These are phyloP conservation scores for Papilio aristodemus DNA, from an alignment of 1,140 invertebrate genomes.

Conservation along the genomic window DNA sequence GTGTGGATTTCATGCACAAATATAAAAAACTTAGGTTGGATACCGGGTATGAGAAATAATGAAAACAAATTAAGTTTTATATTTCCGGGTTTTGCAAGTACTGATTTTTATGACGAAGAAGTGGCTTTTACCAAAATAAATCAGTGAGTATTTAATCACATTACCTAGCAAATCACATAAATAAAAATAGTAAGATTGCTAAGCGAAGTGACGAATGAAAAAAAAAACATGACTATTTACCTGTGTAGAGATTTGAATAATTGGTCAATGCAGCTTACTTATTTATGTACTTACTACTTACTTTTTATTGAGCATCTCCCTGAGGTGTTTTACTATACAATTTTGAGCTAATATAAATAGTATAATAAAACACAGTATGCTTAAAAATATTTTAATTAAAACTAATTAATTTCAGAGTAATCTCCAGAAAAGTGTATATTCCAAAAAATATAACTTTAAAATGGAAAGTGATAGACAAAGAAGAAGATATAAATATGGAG, in stretches of 20 bases:
- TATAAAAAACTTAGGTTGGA: slow-evolving; percentile 56
- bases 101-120: slow-evolving; percentile 56
- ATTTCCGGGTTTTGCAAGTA: slow-evolving; percentile 65
- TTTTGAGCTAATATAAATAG: too few relatives aligned
- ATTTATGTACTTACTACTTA: too few relatives aligned
- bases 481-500: slow-evolving; percentile 36
- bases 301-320: too few relatives aligned
- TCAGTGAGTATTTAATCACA: slow-evolving; percentile 56
- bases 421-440: slow-evolving; percentile 57
- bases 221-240: too few relatives aligned
- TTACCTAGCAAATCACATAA: too few relatives aligned
- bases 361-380: too few relatives aligned
- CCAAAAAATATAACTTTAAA: slow-evolving; percentile 47
- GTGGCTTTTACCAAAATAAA: slow-evolving; percentile 64
- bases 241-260: too few relatives aligned
- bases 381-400: background rate
- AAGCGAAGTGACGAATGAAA: too few relatives aligned
- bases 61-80: slow-evolving; percentile 58
- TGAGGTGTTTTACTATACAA: too few relatives aligned
- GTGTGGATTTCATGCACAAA: slow-evolving; percentile 58
- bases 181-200: too few relatives aligned
- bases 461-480: slow-evolving; percentile 49
- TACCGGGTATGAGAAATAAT: slow-evolving; percentile 48
- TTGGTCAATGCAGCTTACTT: too few relatives aligned
- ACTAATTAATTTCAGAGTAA: slow-evolving; percentile 48